phyloP scores from a whole-genome alignment of 1,140 invertebrate genomes.

The Choristoneura fumiferana region DNA sequence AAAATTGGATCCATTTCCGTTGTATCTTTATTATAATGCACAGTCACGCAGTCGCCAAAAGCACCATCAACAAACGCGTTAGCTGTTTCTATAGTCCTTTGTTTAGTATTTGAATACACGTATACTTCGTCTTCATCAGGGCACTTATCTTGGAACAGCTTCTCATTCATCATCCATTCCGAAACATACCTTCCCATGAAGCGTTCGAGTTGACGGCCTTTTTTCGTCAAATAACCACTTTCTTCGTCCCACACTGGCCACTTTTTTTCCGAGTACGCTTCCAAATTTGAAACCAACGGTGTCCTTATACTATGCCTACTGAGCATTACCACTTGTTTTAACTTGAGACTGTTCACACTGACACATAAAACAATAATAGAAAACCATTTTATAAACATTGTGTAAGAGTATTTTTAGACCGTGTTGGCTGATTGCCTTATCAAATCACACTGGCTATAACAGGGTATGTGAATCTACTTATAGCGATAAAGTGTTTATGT shows the following conservation, averaged over 20 bases:
- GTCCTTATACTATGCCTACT: conserved; percentile 61
- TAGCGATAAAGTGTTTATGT: too few species aligned
- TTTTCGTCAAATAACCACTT: conserved; percentile 56
- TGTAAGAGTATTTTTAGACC: not conserved
- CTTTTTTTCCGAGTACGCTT: conserved; percentile 41
- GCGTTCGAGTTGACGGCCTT: conserved; percentile 55
- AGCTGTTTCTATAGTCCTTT: conserved; percentile 54
- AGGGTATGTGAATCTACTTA: too few species aligned
- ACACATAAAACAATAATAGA: not conserved
- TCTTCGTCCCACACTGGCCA: conserved; percentile 60
- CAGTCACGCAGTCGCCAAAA: conserved; percentile 48
- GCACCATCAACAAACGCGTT: conserved; percentile 49
- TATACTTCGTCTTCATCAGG: conserved; percentile 47
- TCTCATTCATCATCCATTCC: conserved; percentile 42
- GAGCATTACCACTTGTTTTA: conserved; percentile 59
- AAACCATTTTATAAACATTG: not conserved
- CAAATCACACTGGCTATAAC: not conserved
- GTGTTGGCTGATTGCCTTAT: not conserved
- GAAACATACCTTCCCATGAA: conserved; percentile 57
- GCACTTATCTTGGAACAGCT: conserved; percentile 37
- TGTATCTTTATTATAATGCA: conserved; percentile 40
- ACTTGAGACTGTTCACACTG: conserved; percentile 20
- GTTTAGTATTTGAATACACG: conserved; percentile 54
- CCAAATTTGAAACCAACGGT: conserved; percentile 50
- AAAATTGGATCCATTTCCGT: conserved; percentile 49